Percentiles rank a stretch among this genome's conserved stretches.
These are phyloP conservation scores for Uropsilus gracilis DNA, from an alignment of 2,113 vertebrate species.

Conservation along the genomic window DNA sequence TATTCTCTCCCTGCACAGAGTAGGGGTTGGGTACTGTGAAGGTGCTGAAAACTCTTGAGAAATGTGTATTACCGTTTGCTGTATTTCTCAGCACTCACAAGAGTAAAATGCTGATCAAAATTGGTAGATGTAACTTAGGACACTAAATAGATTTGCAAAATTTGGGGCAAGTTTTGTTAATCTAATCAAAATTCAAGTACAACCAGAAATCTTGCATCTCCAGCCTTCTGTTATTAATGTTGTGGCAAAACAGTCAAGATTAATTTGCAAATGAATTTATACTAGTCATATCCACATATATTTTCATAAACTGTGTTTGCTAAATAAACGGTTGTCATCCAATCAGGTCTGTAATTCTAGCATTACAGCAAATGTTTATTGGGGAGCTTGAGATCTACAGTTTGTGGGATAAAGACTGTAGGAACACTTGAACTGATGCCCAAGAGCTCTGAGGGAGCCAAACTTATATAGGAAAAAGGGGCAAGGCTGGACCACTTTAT, in stretches of 20 bases:
- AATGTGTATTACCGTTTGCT: background rate
- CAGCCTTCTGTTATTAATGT: background rate
- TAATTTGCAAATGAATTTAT: conserved; percentile 26
- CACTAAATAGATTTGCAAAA: background rate
- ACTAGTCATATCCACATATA: background rate
- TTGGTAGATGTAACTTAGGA: background rate
- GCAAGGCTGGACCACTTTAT: too few species aligned
- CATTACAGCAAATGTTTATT: too few species aligned
- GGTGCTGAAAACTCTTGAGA: background rate
- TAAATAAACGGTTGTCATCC: background rate
- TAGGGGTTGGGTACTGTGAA: background rate
- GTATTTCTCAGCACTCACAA: background rate
- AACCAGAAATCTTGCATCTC: background rate
- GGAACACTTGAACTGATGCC: too few species aligned
- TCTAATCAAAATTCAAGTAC: background rate
- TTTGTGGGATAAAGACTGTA: too few species aligned
- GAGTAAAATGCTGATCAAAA: background rate
- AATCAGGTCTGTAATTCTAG: too few species aligned
- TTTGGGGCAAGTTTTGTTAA: background rate
- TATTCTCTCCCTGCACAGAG: background rate
- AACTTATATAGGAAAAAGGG: too few species aligned
- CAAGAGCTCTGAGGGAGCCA: too few species aligned
- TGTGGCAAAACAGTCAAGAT: background rate
- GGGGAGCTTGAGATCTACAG: too few species aligned
- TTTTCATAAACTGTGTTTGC: conserved; percentile 19